A percentile compares a stretch with the other conserved stretches of the same genome.
Evolutionary conservation across 30 jellyfish, hydroid and myxozoan genomes (phyloP).

Genomic region (Sanderia malayensis): DNA sequence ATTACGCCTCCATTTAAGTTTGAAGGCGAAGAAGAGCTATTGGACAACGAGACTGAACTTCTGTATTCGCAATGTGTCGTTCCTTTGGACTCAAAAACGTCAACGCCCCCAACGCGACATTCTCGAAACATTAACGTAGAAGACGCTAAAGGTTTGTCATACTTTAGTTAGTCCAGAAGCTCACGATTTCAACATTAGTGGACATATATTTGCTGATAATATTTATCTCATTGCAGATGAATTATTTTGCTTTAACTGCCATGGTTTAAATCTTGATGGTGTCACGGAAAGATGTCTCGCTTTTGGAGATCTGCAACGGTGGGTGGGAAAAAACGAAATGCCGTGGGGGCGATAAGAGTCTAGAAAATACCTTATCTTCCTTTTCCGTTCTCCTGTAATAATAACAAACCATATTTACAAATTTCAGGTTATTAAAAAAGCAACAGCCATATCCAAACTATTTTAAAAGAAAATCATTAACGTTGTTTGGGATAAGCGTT

Average conservation of each 20-base stretch:
- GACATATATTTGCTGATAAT: too few species aligned
- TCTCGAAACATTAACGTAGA: too few species aligned
- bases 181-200: too few species aligned
- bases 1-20: slow-evolving; percentile 58
- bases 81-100: slow-evolving; percentile 1
- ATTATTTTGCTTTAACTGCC: background rate
- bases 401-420: too few species aligned
- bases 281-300: background rate
- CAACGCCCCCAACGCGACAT: too few species aligned
- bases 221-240: background rate
- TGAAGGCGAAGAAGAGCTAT: too few species aligned
- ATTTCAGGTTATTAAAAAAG: slow-evolving; percentile 21
- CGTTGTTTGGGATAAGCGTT: slow-evolving; percentile 29
- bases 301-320: background rate
- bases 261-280: background rate
- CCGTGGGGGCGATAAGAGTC: too few species aligned
- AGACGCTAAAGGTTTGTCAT: too few species aligned
- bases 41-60: slow-evolving; percentile 15
- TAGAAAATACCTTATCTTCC: too few species aligned
- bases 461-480: background rate
- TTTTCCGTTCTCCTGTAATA: too few species aligned
- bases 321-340: too few species aligned
- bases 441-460: slow-evolving; percentile 31
- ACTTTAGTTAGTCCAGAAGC: too few species aligned
- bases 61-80: slow-evolving; percentile 46